Evolutionary conservation across 2,797 vertebrate species (phyloP).

Genomic region (Salmo trutta): DNA sequence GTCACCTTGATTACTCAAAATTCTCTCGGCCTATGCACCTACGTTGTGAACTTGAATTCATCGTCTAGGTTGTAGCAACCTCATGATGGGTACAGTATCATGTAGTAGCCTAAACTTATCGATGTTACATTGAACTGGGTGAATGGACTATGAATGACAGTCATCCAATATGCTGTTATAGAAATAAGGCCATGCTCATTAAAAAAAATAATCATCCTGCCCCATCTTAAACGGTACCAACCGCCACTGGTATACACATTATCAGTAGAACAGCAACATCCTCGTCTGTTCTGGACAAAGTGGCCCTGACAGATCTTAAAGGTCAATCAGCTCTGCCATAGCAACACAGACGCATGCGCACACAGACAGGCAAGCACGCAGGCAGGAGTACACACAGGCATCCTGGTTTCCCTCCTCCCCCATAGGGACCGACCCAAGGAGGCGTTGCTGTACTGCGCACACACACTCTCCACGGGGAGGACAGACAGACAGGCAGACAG

Average conservation of each 20-base stretch:
- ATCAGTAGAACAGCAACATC: not conserved
- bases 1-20: no score
- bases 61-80: no score
- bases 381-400: not conserved
- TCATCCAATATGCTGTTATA: no score
- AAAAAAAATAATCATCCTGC: no score
- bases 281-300: not conserved
- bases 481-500: not conserved
- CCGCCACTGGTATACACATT: conserved; percentile 9
- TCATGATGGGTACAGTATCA: no score
- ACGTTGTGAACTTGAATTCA: no score
- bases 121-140: no score
- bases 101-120: no score
- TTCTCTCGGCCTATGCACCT: no score
- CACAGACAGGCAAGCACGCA: not conserved
- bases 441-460: not conserved
- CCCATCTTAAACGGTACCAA: no score
- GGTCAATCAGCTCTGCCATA: not conserved
- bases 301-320: not conserved
- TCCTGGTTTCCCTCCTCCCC: not conserved
- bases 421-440: not conserved
- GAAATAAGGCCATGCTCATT: no score
- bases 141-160: no score
- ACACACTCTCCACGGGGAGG: not conserved
- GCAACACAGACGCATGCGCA: not conserved